Base-by-base conservation (phyloP, 2,113 vertebrate species). In the Ranitomeya variabilis region DNA sequence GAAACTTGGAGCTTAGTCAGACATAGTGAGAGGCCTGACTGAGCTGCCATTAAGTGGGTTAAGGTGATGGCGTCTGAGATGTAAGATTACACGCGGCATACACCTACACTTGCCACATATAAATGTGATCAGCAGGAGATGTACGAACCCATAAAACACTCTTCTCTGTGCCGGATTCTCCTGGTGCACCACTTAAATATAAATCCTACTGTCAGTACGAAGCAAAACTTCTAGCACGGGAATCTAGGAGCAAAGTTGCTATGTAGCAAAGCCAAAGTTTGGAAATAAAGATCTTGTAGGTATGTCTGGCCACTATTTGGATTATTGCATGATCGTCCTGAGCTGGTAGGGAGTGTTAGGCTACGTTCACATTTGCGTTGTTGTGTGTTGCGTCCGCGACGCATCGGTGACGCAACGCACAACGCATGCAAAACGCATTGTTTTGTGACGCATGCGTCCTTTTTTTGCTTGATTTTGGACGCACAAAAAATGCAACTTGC, bases 171-270 rank as follows among this genome's bases (percentile, higher is more conserved):
- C 67, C 66, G 51, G 76, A 88, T 88, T 83, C 73, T 83, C 31
- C 62, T 74, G 80, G 55, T 26, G 67, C 67, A 82, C 52, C 82
- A 87, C 79, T 83, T 82, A 76, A 74, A 81, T 82, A 76, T 82
- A 88, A 83, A 82, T 88, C 67, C 83, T 83, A 76, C 54, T 88
- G 80, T 83, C 80, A 88, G 87, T 88, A 83, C 80, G 83, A 74
- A 83, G 69, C 69, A 88, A 88, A 76, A 74, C 80, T 64, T 88
- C 67, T 83, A 76, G 60, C 59, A 55, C 80, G 59, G 37, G 23
- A n/a, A 81, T 73, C 6, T 23, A 69, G 18, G 23, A 19, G 57
- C 80, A 69, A 80, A 80, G 62, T 82, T 87, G 13, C 51, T 14
- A 45, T 55, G 21, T 26, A 18, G 21, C 54, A 60, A 87, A 60